Percentiles rank a stretch among this genome's conserved stretches.
Evolutionary conservation across 2,888 invertebrate species (phyloP).

Genomic region (Deroplatys truncata): DNA sequence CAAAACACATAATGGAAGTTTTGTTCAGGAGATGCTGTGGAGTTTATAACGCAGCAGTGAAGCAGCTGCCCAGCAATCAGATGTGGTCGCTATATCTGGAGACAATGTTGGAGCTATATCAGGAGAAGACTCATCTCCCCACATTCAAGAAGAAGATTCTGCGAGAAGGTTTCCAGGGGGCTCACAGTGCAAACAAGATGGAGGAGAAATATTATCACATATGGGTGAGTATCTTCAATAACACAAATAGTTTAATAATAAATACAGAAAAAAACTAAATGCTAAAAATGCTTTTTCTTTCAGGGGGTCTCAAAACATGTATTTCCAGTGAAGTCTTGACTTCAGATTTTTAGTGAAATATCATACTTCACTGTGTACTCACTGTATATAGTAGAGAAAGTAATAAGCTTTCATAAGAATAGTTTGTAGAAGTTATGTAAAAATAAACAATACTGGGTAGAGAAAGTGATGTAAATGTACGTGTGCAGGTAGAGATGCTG

Average conservation of each 20-base stretch:
- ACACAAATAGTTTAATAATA: not conserved
- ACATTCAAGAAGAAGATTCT: constrained; percentile 49
- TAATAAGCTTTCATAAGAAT: too few relatives aligned
- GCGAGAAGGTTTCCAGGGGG: constrained; percentile 49
- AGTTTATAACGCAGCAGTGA: constrained; percentile 50
- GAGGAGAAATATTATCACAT: constrained; percentile 49
- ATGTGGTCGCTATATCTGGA: constrained; percentile 57
- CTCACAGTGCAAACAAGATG: constrained; percentile 47
- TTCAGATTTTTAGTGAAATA: too few relatives aligned
- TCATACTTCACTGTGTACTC: too few relatives aligned
- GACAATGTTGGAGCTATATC: constrained; percentile 52
- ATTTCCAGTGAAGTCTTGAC: too few relatives aligned
- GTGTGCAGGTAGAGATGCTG: constrained; percentile 28
- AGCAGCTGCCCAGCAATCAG: constrained; percentile 47
- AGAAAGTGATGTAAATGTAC: too few relatives aligned
- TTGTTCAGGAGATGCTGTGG: constrained; percentile 44
- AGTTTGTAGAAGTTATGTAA: too few relatives aligned
- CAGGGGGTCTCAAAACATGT: too few relatives aligned
- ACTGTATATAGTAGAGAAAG: too few relatives aligned
- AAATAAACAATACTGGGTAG: too few relatives aligned
- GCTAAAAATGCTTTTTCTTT: too few relatives aligned
- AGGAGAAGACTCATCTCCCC: constrained; percentile 46
- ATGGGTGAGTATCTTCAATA: constrained; percentile 40
- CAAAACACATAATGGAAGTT: not conserved
- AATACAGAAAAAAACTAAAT: too few relatives aligned